Evolutionary conservation across 2,888 invertebrate genomes (phyloP).

Genomic region (Ormyrus pomaceus): DNA sequence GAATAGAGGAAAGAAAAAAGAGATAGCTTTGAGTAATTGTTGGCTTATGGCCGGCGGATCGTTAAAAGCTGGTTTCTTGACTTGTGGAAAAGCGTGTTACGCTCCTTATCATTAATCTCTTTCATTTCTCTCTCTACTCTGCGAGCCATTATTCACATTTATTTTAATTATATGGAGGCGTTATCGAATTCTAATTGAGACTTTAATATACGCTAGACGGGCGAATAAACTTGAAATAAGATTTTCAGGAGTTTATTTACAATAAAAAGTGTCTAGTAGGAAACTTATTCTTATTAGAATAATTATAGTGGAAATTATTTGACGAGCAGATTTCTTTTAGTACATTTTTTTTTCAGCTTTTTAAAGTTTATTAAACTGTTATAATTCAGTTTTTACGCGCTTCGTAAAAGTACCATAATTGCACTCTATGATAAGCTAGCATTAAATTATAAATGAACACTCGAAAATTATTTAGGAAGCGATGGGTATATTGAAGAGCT

Average conservation of each 20-base stretch:
- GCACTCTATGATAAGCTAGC: too few species aligned
- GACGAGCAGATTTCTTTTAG: too few species aligned
- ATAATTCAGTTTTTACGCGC: too few species aligned
- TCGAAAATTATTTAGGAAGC: background rate
- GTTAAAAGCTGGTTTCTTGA: slow-evolving; percentile 65
- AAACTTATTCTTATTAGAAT: too few species aligned
- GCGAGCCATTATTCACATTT: slow-evolving; percentile 29
- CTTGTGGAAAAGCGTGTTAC: slow-evolving; percentile 45
- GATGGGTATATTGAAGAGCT: background rate
- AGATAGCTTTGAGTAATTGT: slow-evolving; percentile 72
- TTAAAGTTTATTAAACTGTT: too few species aligned
- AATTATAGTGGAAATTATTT: too few species aligned
- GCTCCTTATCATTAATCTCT: slow-evolving; percentile 51
- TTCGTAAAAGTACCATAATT: too few species aligned
- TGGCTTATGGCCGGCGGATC: slow-evolving; percentile 68
- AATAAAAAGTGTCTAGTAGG: too few species aligned
- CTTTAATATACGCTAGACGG: slow-evolving; percentile 3
- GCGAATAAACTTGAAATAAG: too few species aligned
- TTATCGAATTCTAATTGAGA: slow-evolving; percentile 37
- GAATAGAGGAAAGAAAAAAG: slow-evolving; percentile 35
- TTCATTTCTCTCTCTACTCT: slow-evolving; percentile 26
- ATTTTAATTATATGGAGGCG: slow-evolving; percentile 34
- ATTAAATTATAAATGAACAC: background rate
- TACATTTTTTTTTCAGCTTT: too few species aligned
- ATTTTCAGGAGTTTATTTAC: too few species aligned